Evolutionary conservation across 2,888 invertebrate species (phyloP).

Genomic region (Dicyrtomina minuta): DNA sequence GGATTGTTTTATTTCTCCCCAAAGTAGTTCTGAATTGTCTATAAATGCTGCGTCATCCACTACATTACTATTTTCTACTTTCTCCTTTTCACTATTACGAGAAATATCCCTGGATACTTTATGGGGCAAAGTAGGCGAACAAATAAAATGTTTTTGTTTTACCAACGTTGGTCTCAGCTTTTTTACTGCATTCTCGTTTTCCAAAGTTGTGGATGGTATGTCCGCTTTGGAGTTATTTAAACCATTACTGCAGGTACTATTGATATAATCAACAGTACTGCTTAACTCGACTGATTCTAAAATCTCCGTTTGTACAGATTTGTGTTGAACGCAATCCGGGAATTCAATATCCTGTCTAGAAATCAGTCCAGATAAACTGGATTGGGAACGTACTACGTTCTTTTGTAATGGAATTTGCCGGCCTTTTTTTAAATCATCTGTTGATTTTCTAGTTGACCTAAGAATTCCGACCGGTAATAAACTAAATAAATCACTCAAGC

Average conservation of each 20-base stretch:
- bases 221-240: slow-evolving; percentile 20
- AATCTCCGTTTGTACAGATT: slow-evolving; percentile 47
- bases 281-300: slow-evolving; percentile 46
- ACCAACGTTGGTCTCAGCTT: slow-evolving; percentile 67
- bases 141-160: slow-evolving; percentile 82
- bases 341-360: slow-evolving; percentile 27
- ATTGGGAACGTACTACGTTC: slow-evolving; percentile 21
- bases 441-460: slow-evolving; percentile 58
- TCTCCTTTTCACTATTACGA: neutral
- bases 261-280: slow-evolving; percentile 29
- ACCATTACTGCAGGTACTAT: neutral
- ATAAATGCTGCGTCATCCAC: neutral
- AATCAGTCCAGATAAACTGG: slow-evolving; percentile 30
- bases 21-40: slow-evolving; percentile 55
- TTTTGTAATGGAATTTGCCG: slow-evolving; percentile 3
- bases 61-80: neutral
- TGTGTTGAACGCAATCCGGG: slow-evolving; percentile 39
- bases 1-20: slow-evolving; percentile 68
- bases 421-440: slow-evolving; percentile 32
- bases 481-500: slow-evolving; percentile 71
- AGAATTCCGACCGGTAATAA: slow-evolving; percentile 63
- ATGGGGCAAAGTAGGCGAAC: slow-evolving; percentile 59
- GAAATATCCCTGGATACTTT: no score
- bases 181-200: no score
- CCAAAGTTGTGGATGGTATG: no score